Evolutionary conservation across 92 coral and sea anemone genomes (phyloP), one percentile per base, ranked within the genome.

Genomic region (Siderastrea siderea): DNA sequence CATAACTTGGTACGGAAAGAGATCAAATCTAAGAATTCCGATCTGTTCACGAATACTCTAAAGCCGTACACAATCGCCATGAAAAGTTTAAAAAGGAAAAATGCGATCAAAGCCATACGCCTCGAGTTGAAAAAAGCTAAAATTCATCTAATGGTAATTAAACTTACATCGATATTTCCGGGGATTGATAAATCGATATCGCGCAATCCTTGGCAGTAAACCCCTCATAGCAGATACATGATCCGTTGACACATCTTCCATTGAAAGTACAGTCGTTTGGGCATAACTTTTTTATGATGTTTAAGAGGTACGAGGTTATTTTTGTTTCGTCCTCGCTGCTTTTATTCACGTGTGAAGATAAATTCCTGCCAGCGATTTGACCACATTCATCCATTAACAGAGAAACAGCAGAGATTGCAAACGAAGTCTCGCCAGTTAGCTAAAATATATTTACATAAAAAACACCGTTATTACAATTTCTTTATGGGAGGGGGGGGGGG

Each of bases 141-240:
- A 68, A 68, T 10, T 3, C 73, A 68, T 10, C 9, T 7, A 19
- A 45, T 68, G 19, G 47, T 43, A 74, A 2, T 17, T 47, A 10
- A 1, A 47, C 79, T 47, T 47, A 74, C 79, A 14, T 74, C 1
- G 79, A 13, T 15, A 74, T 48, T 3, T 11, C 44, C 11, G 87
- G 85, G 17, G 15, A 8, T 26, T 49, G 54, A 19, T 3, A 8
- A 49, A 87, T 15, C 4, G 90, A 87, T 58, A 86, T 68, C 2
- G 90, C 52, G 70, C 90, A 86, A 61, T 86, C 90, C 51, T 55
- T 16, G 11, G 85, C 79, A 1, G 90, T 87, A 50, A 78, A 87
- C 49, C 64, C 86, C 8, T 87, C 80, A 59, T 68, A 38, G 77
- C 90, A 87, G 10, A 59, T 44, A 60, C 90, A 87, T 6, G 86